Percentiles rank a stretch among this genome's conserved stretches.
These are phyloP conservation scores for Pseudomyrmex dendroicus DNA, from an alignment of 1,140 invertebrate genomes.

Conservation along the genomic window DNA sequence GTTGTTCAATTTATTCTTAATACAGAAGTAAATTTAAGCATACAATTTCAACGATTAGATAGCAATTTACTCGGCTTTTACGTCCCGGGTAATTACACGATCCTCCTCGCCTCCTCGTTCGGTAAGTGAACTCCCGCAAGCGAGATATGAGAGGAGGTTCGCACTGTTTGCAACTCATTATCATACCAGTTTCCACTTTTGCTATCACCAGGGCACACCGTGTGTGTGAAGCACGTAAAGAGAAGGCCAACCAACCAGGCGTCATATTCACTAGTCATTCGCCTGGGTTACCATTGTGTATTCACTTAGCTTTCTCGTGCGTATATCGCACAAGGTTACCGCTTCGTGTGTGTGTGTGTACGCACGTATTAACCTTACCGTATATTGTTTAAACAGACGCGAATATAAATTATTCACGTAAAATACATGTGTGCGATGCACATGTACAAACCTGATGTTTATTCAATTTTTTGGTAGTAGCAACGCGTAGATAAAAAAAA, in stretches of 20 bases:
- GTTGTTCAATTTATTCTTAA: background rate
- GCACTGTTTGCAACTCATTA: slow-evolving; percentile 56
- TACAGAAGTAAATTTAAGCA: slow-evolving; percentile 16
- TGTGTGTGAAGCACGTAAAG: background rate
- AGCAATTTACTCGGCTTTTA: slow-evolving; percentile 32
- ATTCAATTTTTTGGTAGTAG: background rate
- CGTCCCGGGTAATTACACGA: slow-evolving; percentile 17
- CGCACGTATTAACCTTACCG: background rate
- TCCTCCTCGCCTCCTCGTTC: slow-evolving; percentile 5
- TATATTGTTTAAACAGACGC: slow-evolving; percentile 38
- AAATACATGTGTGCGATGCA: background rate
- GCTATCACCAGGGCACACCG: slow-evolving; percentile 41
- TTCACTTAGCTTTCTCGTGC: slow-evolving; percentile 34
- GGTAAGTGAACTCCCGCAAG: slow-evolving; percentile 16
- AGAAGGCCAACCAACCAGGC: slow-evolving; percentile 40
- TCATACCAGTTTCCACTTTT: slow-evolving; percentile 59
- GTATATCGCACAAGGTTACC: slow-evolving; percentile 50
- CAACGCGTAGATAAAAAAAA: too few relatives aligned
- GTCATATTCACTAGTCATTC: slow-evolving; percentile 52
- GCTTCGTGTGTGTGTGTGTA: background rate
- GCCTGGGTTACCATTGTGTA: slow-evolving; percentile 39
- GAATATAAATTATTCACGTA: slow-evolving; percentile 32
- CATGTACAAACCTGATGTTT: background rate
- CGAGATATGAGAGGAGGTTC: slow-evolving; percentile 29
- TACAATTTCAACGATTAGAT: slow-evolving; percentile 20